A percentile compares a stretch with the other conserved stretches of the same genome.
phyloP scores from a whole-genome alignment of 2,888 invertebrate species.

The Parochlus steinenii region DNA sequence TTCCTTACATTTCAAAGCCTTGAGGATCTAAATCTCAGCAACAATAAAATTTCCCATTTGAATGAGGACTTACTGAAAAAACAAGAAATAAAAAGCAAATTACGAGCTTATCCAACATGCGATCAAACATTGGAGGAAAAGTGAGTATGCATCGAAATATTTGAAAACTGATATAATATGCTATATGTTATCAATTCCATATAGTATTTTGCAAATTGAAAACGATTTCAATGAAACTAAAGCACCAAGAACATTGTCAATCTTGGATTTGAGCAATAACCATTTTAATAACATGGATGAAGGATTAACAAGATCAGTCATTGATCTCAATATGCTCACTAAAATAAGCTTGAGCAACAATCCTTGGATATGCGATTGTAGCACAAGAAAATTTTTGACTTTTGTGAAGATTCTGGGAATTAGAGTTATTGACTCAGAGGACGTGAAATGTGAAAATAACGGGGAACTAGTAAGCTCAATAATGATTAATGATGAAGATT shows the following conservation, averaged over 20 bases:
- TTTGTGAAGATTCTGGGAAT: conserved; percentile 22
- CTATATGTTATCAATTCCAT: too few relatives aligned
- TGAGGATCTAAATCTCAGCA: conserved; percentile 44
- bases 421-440: conserved; percentile 21
- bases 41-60: conserved; percentile 40
- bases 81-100: conserved; percentile 18
- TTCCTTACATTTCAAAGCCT: conserved; percentile 50
- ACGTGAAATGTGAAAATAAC: conserved; percentile 22
- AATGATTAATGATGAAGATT: conserved; percentile 31
- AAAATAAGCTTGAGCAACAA: conserved; percentile 42
- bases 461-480: conserved; percentile 16
- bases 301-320: conserved; percentile 28
- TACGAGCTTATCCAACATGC: conserved; percentile 34
- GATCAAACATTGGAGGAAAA: too few relatives aligned
- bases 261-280: conserved; percentile 40
- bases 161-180: too few relatives aligned
- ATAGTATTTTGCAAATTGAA: conserved; percentile 16
- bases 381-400: conserved; percentile 22
- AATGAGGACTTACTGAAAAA: conserved; percentile 28
- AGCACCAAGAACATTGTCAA: conserved; percentile 29
- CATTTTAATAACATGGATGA: conserved; percentile 32
- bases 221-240: too few relatives aligned
- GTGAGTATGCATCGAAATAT: too few relatives aligned
- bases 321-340: conserved; percentile 30
- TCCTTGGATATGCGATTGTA: conserved; percentile 53